phyloP scores from a whole-genome alignment of 2,888 invertebrate genomes.

The Galeruca laticollis region DNA sequence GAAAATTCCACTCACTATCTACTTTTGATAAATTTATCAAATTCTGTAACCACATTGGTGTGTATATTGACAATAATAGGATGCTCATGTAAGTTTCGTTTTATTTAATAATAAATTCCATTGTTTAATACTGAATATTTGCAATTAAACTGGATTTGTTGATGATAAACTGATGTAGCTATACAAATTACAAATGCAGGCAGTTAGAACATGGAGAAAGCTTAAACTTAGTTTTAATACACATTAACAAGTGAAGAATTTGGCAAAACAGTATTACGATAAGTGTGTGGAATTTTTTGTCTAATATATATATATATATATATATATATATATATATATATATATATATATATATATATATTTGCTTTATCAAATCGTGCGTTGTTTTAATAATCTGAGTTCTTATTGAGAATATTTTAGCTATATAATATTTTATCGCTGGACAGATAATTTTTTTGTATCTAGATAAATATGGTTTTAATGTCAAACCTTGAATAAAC shows the following conservation, averaged over 20 bases:
- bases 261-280: background rate
- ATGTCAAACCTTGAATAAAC: conserved; percentile 25
- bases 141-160: too few relatives aligned
- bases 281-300: conserved; percentile 2
- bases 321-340: too few relatives aligned
- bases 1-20: conserved; percentile 2
- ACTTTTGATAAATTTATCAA: background rate
- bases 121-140: background rate
- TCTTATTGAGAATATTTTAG: conserved; percentile 29
- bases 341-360: too few relatives aligned
- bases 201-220: background rate
- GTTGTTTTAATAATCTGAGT: conserved; percentile 16
- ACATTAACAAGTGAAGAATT: background rate
- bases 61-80: conserved; percentile 1
- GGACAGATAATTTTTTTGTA: conserved; percentile 30
- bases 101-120: background rate
- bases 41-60: background rate
- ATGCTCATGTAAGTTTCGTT: background rate
- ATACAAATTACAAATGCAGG: too few relatives aligned
- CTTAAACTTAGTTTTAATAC: background rate
- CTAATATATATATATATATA: too few relatives aligned
- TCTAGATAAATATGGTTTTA: conserved; percentile 26
- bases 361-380: conserved; percentile 13
- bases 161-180: too few relatives aligned
- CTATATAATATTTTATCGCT: conserved; percentile 25